Conservation (phyloP, 2,797 vertebrate species). For the Synaphobranchus kaupii region DNA sequence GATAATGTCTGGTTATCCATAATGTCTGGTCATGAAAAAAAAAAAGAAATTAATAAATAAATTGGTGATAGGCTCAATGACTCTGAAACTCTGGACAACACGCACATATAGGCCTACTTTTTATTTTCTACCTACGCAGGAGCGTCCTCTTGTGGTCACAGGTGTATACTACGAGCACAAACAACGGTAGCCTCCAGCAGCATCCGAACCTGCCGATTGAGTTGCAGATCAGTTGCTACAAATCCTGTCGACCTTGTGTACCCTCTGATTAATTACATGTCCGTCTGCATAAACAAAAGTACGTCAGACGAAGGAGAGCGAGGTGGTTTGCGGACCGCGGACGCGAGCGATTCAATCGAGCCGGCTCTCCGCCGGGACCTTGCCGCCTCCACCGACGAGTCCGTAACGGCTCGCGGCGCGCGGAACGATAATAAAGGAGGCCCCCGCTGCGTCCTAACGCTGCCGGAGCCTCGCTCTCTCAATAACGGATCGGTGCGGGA, state of each 20-base stretch:
- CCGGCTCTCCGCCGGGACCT: slow-evolving; percentile 61
- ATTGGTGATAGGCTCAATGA: neutral
- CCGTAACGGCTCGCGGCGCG: slow-evolving; percentile 53
- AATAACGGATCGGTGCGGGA: neutral
- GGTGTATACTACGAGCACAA: neutral
- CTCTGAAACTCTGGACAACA: neutral
- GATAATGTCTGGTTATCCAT: no score
- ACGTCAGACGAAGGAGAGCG: slow-evolving; percentile 39
- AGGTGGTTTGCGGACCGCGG: slow-evolving; percentile 51
- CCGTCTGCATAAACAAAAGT: neutral
- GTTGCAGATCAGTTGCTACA: neutral
- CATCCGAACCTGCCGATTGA: neutral
- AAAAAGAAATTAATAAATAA: no score
- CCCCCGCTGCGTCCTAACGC: neutral
- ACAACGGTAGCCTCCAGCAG: neutral
- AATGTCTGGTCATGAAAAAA: neutral
- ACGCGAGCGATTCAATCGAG: slow-evolving; percentile 60
- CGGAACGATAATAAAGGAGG: slow-evolving; percentile 57
- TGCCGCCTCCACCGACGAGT: slow-evolving; percentile 51
- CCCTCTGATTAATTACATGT: neutral
- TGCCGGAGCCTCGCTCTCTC: neutral
- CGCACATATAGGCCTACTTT: neutral
- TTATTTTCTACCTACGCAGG: neutral
- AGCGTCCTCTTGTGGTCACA: neutral
- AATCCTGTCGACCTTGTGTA: neutral